Evolutionary conservation across 2,113 vertebrate species (phyloP), one percentile per base, ranked within the genome.

Genomic region (Conger conger): DNA sequence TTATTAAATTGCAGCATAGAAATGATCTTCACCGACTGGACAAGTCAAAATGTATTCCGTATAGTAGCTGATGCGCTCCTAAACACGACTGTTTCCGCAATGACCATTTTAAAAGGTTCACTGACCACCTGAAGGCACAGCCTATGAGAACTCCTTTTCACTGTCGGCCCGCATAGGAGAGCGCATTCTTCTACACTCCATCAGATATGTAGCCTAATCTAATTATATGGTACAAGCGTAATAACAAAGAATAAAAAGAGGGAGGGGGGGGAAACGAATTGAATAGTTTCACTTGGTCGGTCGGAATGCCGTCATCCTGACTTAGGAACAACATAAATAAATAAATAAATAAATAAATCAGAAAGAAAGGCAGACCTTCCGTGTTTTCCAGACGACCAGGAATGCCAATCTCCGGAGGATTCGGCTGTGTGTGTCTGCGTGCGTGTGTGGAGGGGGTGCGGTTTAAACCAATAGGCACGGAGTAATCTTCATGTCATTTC

Each of bases 381-480:
- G 45, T 35, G 78, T 84, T 83, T 86, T 83, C 80, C 20, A 6
- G 84, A 80, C 83, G 30, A 35, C 87, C 73, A 86, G 81, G 82
- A 81, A 85, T 83, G 79, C 81, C 38, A 73, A 83, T 80, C 80
- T 77, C 15, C 35, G 54, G 36, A 79, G 80, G 87, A 80, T 89
- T 91, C 54, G 54, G 11, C 54, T 5, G 45, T 9, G 45, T 50
- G 45, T 50, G 45, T 50, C 9, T 13, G 45, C 11, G 45, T 7
- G 45, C 11, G 45, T 13, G 81, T 16, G 42, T 13, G 81, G 76
- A 57, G 87, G 83, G 84, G 45, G 50, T 54, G 40, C 57, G 6
- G 85, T 87, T 73, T 88, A n/a, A 93, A 87, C 95, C 96, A 96
- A 96, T 96, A 80, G 88, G 91, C 80, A 85, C 82, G 81, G 87